These are phyloP conservation scores for Tachystola acroxantha DNA, from an alignment of 2,888 invertebrate species.

Conservation along the genomic window DNA sequence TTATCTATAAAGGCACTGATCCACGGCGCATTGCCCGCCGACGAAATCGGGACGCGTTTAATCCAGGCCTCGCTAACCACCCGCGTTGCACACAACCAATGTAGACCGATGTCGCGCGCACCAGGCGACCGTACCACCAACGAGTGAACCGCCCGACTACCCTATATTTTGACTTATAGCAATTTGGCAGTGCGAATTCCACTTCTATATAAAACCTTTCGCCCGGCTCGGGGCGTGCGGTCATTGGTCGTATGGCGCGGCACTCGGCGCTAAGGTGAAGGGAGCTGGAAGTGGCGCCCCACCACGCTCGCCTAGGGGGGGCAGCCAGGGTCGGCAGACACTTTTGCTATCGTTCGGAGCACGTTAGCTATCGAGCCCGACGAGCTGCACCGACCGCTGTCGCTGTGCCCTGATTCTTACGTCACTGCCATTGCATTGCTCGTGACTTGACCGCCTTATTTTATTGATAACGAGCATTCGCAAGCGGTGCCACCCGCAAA, in stretches of 20 bases:
- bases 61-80: conserved; percentile 39
- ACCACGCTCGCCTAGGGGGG: conserved; percentile 41
- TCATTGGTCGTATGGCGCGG: conserved; percentile 62
- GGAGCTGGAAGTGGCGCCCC: conserved; percentile 57
- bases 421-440: conserved; percentile 3
- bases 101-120: conserved; percentile 22
- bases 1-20: conserved; percentile 45
- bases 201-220: conserved; percentile 82
- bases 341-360: conserved; percentile 69
- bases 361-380: conserved; percentile 50
- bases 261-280: conserved; percentile 69
- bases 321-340: conserved; percentile 71
- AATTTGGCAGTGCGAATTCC: conserved; percentile 78
- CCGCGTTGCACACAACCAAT: conserved; percentile 27
- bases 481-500: no score
- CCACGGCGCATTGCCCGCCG: conserved; percentile 51
- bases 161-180: conserved; percentile 81
- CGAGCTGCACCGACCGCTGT: conserved; percentile 27
- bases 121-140: conserved; percentile 41
- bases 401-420: conserved; percentile 4
- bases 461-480: no score
- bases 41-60: conserved; percentile 31
- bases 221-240: conserved; percentile 72
- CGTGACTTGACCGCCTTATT: conserved; percentile 8
- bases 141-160: conserved; percentile 75